phyloP scores from a whole-genome alignment of 2,113 vertebrate species.

The Caranx melampygus region DNA sequence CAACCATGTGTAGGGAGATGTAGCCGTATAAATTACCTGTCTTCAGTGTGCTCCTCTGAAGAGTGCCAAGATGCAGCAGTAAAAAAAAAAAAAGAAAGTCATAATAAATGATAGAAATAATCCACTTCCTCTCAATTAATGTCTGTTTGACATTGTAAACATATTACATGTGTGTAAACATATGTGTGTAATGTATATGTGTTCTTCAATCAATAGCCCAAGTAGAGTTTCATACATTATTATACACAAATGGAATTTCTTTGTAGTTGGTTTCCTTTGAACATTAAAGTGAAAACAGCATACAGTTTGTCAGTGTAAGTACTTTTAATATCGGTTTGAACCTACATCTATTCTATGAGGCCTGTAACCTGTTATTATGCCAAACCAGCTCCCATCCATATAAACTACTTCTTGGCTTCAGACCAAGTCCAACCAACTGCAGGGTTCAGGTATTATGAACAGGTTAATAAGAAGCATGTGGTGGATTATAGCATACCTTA shows the following conservation, averaged over 20 bases:
- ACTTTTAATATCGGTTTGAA: neutral
- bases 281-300: neutral
- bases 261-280: neutral
- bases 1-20: neutral
- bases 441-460: neutral
- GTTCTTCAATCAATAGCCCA: too few relatives aligned
- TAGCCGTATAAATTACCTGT: neutral
- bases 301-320: neutral
- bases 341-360: too few relatives aligned
- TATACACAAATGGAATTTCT: neutral
- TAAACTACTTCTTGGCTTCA: neutral
- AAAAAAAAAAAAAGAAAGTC: too few relatives aligned
- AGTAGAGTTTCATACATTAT: neutral
- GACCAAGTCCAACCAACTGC: neutral
- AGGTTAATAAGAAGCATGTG: neutral
- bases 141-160: too few relatives aligned
- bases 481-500: neutral
- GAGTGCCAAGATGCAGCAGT: too few relatives aligned
- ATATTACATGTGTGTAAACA: too few relatives aligned
- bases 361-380: neutral
- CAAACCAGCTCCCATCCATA: neutral
- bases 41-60: neutral
- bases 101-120: too few relatives aligned
- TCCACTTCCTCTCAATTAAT: too few relatives aligned
- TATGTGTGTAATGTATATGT: too few relatives aligned